Evolutionary conservation across 1,140 invertebrate species (phyloP).

Genomic region (Oreohelix idahoensis): DNA sequence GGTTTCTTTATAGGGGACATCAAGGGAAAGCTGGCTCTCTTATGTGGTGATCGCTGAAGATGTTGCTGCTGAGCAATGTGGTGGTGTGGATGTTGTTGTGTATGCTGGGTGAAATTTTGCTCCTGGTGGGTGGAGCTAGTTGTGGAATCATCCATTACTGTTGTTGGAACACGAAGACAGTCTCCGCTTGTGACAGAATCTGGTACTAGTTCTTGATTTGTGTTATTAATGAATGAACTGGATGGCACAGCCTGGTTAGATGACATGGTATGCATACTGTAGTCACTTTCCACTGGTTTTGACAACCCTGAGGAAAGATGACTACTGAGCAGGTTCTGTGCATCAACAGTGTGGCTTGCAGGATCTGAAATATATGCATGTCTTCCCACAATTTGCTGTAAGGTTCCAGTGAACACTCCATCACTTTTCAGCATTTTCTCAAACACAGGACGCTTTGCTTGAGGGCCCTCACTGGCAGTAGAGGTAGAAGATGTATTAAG

Average conservation of each 20-base stretch:
- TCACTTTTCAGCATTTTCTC: slow-evolving; percentile 17
- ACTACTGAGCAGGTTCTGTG: neutral
- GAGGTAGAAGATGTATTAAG: neutral
- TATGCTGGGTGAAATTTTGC: neutral
- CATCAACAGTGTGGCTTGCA: neutral
- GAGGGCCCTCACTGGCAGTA: neutral
- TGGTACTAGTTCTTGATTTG: neutral
- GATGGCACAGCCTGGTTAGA: neutral
- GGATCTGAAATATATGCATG: neutral
- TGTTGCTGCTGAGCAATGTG: slow-evolving; percentile 1
- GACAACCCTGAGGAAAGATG: neutral
- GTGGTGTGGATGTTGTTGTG: neutral
- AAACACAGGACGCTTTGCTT: slow-evolving; percentile 9
- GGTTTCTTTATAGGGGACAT: neutral
- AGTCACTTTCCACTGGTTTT: neutral
- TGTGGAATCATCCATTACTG: neutral
- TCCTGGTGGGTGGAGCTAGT: neutral
- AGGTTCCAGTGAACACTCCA: neutral
- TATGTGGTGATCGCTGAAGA: slow-evolving; percentile 16
- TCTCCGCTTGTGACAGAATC: neutral
- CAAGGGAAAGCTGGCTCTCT: slow-evolving; percentile 37
- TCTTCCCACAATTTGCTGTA: slow-evolving; percentile 8
- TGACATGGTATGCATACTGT: neutral
- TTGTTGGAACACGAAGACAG: neutral
- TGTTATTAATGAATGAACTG: neutral